A percentile compares a stretch with the other conserved stretches of the same genome.
phyloP scores from a whole-genome alignment of 2,888 invertebrate genomes.

The Chloromyia formosa region DNA sequence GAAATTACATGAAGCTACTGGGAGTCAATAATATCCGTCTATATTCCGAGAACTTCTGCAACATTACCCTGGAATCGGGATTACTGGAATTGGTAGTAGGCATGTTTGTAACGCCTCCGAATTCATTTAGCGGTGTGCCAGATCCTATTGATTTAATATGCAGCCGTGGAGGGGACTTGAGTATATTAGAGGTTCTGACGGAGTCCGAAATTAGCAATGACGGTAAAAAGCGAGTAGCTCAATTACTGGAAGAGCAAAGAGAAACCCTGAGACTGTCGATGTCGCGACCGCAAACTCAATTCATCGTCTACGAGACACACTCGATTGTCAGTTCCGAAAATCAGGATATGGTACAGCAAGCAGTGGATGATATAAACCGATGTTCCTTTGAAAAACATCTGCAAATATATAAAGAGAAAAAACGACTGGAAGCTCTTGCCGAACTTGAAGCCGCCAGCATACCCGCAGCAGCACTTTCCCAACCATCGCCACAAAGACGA shows the following conservation, averaged over 20 bases:
- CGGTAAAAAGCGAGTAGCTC: slow-evolving; percentile 70
- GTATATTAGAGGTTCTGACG: slow-evolving; percentile 78
- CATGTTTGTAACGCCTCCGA: slow-evolving; percentile 79
- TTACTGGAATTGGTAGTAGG: slow-evolving; percentile 71
- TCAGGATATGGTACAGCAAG: slow-evolving; percentile 74
- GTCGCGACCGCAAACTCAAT: slow-evolving; percentile 83
- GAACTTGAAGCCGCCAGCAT: slow-evolving; percentile 59
- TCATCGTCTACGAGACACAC: slow-evolving; percentile 83
- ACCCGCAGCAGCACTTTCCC: slow-evolving; percentile 56
- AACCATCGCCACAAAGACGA: slow-evolving; percentile 55
- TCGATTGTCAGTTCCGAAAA: slow-evolving; percentile 81
- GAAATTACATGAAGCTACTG: slow-evolving; percentile 72
- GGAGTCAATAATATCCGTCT: slow-evolving; percentile 71
- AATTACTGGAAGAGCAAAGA: slow-evolving; percentile 79
- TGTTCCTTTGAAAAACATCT: slow-evolving; percentile 75
- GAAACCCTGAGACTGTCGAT: slow-evolving; percentile 77
- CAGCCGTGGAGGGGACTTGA: slow-evolving; percentile 79
- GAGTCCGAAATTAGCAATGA: slow-evolving; percentile 73
- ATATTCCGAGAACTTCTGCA: slow-evolving; percentile 66
- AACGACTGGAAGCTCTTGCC: slow-evolving; percentile 58
- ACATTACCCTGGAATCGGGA: slow-evolving; percentile 65
- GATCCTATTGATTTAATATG: slow-evolving; percentile 85
- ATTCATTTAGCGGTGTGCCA: slow-evolving; percentile 80
- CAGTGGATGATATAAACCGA: slow-evolving; percentile 75
- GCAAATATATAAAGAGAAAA: slow-evolving; percentile 59